phyloP scores from a whole-genome alignment of 2,888 invertebrate genomes.

The Oasisia sp. region DNA sequence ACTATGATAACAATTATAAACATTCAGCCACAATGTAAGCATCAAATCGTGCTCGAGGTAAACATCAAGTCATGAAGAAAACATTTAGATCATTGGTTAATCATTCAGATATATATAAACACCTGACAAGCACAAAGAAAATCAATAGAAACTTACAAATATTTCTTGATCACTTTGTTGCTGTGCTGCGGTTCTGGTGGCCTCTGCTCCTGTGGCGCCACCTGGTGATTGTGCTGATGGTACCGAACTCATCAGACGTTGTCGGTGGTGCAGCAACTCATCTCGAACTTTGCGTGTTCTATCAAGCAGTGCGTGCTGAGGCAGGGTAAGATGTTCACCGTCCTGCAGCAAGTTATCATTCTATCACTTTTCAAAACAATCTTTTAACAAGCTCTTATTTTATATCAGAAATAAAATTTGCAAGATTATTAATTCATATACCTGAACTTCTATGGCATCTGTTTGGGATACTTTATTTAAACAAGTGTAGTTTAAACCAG shows the following conservation, averaged over 20 bases:
- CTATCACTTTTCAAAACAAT: background rate
- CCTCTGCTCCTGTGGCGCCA: background rate
- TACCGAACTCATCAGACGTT: background rate
- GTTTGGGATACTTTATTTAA: too few species aligned
- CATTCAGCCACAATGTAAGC: too few species aligned
- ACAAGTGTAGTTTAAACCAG: too few species aligned
- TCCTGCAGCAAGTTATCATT: background rate
- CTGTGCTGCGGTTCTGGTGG: background rate
- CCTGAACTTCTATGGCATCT: too few species aligned
- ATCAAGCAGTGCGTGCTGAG: slow-evolving; percentile 49
- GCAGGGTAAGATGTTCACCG: slow-evolving; percentile 46
- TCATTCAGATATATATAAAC: background rate
- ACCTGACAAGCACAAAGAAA: slow-evolving; percentile 13
- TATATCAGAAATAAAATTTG: background rate
- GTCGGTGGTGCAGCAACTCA: slow-evolving; percentile 40
- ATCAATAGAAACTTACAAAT: background rate
- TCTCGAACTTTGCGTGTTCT: slow-evolving; percentile 44
- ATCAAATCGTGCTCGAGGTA: too few species aligned
- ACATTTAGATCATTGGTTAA: too few species aligned
- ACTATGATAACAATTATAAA: too few species aligned
- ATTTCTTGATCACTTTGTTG: background rate
- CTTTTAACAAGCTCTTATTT: background rate
- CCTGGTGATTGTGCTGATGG: slow-evolving; percentile 14
- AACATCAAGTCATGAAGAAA: too few species aligned
- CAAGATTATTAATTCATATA: too few species aligned